A percentile compares a stretch with the other conserved stretches of the same genome.
phyloP scores from a whole-genome alignment of 2,797 vertebrate genomes.

The Delichon dasypus region DNA sequence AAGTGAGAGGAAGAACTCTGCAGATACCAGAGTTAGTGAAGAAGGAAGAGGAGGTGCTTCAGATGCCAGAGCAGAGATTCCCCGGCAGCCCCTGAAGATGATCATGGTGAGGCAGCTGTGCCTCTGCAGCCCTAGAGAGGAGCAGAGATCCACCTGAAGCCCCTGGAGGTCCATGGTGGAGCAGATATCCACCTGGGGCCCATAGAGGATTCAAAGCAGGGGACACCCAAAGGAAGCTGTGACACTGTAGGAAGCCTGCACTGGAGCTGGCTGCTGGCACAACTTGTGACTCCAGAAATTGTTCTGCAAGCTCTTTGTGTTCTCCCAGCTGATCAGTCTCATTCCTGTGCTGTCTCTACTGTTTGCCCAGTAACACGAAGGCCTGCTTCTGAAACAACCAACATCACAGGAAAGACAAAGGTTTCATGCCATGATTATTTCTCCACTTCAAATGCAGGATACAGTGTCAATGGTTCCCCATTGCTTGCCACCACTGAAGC shows the following conservation, averaged over 20 bases:
- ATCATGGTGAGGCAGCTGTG: background rate
- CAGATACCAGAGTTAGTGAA: background rate
- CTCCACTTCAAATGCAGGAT: background rate
- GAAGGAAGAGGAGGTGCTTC: background rate
- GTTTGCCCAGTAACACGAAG: background rate
- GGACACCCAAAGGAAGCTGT: background rate
- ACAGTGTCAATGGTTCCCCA: background rate
- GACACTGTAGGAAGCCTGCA: background rate
- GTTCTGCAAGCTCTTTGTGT: background rate
- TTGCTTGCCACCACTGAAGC: background rate
- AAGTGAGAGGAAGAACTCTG: background rate
- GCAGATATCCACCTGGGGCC: background rate
- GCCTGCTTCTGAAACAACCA: background rate
- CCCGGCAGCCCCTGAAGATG: background rate
- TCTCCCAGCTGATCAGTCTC: background rate
- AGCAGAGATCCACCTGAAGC: background rate
- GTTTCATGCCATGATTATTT: background rate
- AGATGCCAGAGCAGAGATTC: background rate
- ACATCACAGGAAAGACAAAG: background rate
- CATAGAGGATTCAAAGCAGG: accelerated
- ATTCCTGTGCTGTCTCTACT: background rate
- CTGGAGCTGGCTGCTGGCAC: background rate
- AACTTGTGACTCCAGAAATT: background rate
- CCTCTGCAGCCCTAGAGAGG: background rate
- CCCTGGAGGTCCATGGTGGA: background rate